phyloP scores from a whole-genome alignment of 2,113 vertebrate species.

The Gopherus flavomarginatus region DNA sequence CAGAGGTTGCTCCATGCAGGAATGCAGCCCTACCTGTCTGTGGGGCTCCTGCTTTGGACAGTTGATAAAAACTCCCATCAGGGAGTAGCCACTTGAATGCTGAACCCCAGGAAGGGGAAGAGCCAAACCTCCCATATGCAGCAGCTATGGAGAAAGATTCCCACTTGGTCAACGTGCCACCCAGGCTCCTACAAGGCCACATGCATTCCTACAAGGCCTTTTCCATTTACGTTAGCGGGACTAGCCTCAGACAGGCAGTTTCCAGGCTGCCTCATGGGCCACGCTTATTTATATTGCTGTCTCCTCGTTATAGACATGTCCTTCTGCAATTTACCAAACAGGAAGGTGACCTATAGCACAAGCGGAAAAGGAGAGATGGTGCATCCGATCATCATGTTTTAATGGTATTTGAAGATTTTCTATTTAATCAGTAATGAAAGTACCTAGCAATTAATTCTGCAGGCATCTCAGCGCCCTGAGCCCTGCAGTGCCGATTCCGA shows the following conservation, averaged over 20 bases:
- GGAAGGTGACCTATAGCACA: conserved; percentile 61
- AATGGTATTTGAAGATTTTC: conserved; percentile 64
- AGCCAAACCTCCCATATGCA: neutral
- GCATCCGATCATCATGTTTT: conserved; percentile 56
- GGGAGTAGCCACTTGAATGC: neutral
- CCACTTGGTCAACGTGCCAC: neutral
- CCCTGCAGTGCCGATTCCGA: conserved; percentile 32
- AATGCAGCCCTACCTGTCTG: neutral
- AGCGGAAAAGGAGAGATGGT: conserved; percentile 43
- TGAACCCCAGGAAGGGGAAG: neutral
- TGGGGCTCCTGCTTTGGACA: neutral
- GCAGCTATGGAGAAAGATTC: neutral
- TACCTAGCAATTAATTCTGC: conserved; percentile 70
- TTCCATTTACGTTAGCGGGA: neutral
- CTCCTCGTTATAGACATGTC: neutral
- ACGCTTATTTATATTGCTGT: neutral
- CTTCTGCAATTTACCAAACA: conserved; percentile 40
- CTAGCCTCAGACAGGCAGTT: neutral
- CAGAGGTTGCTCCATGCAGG: neutral
- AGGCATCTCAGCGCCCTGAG: conserved; percentile 15
- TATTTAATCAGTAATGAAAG: conserved; percentile 73
- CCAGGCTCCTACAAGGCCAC: neutral
- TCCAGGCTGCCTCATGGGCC: conserved; percentile 21
- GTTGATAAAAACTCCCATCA: neutral
- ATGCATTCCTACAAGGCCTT: neutral